Evolutionary conservation across 2,888 invertebrate species (phyloP), one percentile per base, ranked within the genome.

Genomic region (Meteorus cinctellus): DNA sequence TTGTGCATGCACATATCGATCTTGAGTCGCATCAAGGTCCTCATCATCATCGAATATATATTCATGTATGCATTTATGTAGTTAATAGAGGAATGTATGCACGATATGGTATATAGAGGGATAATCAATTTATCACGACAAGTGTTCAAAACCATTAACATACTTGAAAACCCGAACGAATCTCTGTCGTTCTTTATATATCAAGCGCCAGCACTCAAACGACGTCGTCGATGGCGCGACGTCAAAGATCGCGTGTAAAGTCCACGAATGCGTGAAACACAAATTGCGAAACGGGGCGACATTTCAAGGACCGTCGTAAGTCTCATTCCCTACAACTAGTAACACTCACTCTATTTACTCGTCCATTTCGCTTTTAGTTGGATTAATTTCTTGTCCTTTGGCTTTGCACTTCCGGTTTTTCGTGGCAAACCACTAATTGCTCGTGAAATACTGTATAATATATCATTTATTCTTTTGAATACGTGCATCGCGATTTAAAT

Each of bases 71-170:
- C 10, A 48, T 72, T 77, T 16, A 31, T 60, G 31, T 62, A 31
- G 36, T 48, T 24, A 51, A 60, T 70, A 19, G 36, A 60, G 70
- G 62, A 69, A 65, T 41, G 8, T 41, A 41, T 41, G 12, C 12
- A 41, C 41, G 41, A 41, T 41, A 41, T 41, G 41, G 41, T 41
- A 41, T 41, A 41, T 72, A 79, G 80, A 74, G 80, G 82, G 81
- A 82, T 87, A 87, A 88, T 88, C 86, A 88, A 89, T 89, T 88
- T 86, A 88, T 88, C 87, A 86, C 87, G 85, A 84, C 87, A 85
- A 86, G 86, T 87, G 86, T 85, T 83, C 82, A 79, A 81, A 80
- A 83, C 85, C 55, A 88, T 88, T 87, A 87, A 84, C 89, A 87
- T 88, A 87, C 82, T 75, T 83, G 84, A 85, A 82, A 84, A 84